Conservation (phyloP, 2,113 vertebrate genomes). For the Podiceps cristatus region DNA sequence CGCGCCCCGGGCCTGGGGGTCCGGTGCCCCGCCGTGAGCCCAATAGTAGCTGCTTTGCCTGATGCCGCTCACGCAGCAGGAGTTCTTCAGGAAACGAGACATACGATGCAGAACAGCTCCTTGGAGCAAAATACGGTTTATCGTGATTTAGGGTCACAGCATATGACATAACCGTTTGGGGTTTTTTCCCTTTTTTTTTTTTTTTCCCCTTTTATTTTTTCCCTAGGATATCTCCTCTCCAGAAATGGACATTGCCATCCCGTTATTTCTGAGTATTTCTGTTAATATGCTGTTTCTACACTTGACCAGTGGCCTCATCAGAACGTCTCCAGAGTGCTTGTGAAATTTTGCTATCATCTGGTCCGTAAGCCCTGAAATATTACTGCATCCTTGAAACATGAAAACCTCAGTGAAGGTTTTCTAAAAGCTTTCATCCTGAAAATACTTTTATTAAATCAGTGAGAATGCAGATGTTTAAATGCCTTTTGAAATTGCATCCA, state of each 20-base stretch:
- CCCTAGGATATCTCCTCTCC: neutral
- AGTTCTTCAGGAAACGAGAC: neutral
- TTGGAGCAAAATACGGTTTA: neutral
- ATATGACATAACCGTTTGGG: accelerated
- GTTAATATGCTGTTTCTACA: accelerated
- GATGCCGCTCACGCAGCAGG: neutral
- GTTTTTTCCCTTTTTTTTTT: too few species aligned
- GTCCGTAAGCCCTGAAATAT: neutral
- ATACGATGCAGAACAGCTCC: neutral
- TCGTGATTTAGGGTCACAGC: neutral
- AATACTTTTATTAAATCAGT: accelerated
- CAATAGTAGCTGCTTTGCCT: accelerated
- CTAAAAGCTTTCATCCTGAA: neutral
- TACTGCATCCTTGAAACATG: neutral
- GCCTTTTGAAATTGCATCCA: accelerated
- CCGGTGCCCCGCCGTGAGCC: accelerated
- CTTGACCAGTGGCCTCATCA: neutral
- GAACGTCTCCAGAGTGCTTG: accelerated
- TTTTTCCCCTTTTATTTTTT: too few species aligned
- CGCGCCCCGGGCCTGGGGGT: neutral
- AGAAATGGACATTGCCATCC: neutral
- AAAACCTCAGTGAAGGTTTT: neutral
- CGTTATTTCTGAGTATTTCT: neutral
- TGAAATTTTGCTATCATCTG: accelerated
- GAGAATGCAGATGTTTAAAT: accelerated